A percentile compares a stretch with the other conserved stretches of the same genome.
These are phyloP conservation scores for Drosophila greeni DNA, from an alignment of 2,888 invertebrate species.

Conservation along the genomic window DNA sequence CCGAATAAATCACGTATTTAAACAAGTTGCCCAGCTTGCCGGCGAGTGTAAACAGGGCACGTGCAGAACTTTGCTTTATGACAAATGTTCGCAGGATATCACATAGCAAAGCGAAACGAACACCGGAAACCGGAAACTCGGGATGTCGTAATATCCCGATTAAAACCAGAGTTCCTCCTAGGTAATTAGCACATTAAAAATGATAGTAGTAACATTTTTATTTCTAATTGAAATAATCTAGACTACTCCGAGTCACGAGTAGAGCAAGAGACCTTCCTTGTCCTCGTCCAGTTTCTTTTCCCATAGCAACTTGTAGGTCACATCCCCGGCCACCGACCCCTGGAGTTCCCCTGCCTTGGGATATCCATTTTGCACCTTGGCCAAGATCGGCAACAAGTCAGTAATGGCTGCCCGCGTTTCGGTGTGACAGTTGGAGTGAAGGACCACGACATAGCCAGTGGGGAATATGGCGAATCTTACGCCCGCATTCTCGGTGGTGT, in stretches of 20 bases:
- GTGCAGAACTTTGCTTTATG: conserved; percentile 69
- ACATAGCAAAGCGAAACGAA: conserved; percentile 15
- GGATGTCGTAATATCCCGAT: not conserved
- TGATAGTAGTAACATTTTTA: not conserved
- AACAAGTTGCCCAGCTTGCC: conserved; percentile 66
- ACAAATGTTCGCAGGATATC: conserved; percentile 62
- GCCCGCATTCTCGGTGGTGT: conserved; percentile 29
- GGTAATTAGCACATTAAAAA: not conserved
- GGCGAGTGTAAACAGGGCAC: conserved; percentile 68
- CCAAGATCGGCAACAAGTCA: conserved; percentile 51
- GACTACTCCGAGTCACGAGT: conserved; percentile 33
- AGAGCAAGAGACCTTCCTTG: conserved; percentile 46
- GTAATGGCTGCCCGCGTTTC: conserved; percentile 54
- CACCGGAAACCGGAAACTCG: not conserved
- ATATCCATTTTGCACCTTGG: conserved; percentile 44
- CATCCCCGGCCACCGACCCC: conserved; percentile 39
- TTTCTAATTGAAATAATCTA: not conserved
- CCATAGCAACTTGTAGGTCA: conserved; percentile 58
- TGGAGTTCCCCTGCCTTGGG: conserved; percentile 41
- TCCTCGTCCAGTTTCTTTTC: conserved; percentile 56
- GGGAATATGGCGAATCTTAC: conserved; percentile 55
- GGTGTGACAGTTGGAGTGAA: conserved; percentile 48
- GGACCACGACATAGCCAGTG: conserved; percentile 53
- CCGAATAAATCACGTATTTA: conserved; percentile 73
- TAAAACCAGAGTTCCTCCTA: not conserved